Conservation (phyloP, 2,888 invertebrate genomes). For the Tenthredo scrophulariae region DNA sequence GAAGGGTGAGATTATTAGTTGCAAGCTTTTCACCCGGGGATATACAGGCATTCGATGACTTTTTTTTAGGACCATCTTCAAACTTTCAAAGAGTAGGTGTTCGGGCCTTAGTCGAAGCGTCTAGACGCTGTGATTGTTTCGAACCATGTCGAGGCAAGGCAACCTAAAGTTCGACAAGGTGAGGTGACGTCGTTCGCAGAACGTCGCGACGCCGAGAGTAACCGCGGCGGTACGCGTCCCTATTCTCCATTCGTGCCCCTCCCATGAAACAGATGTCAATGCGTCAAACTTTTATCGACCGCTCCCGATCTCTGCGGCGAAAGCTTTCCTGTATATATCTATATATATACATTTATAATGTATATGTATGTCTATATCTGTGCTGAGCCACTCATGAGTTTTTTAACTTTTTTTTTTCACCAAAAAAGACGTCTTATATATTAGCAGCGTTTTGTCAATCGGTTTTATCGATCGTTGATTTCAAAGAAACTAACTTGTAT, state of each 20-base stretch:
- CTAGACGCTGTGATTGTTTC: conserved; percentile 42
- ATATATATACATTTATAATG: not conserved
- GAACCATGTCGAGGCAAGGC: not conserved
- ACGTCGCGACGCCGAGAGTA: conserved; percentile 40
- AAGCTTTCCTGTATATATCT: conserved; percentile 1
- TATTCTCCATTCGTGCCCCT: conserved; percentile 35
- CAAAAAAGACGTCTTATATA: not conserved
- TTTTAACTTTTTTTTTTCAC: not conserved
- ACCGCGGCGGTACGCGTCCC: conserved; percentile 29
- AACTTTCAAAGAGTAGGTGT: not conserved
- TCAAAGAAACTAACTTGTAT: not conserved
- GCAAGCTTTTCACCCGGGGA: too few relatives aligned
- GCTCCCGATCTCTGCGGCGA: conserved; percentile 48
- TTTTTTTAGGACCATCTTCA: not conserved
- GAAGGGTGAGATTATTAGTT: not conserved
- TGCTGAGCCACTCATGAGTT: not conserved
- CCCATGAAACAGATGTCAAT: conserved; percentile 43
- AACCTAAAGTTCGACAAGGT: not conserved
- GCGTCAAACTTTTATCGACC: conserved; percentile 50
- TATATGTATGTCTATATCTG: not conserved
- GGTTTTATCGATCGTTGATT: not conserved
- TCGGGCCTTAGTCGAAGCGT: conserved; percentile 8
- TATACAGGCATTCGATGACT: not conserved
- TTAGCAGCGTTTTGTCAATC: not conserved
- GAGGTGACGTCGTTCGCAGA: not conserved